Evolutionary conservation across 2,888 invertebrate species (phyloP).

Genomic region (Candidula unifasciata): DNA sequence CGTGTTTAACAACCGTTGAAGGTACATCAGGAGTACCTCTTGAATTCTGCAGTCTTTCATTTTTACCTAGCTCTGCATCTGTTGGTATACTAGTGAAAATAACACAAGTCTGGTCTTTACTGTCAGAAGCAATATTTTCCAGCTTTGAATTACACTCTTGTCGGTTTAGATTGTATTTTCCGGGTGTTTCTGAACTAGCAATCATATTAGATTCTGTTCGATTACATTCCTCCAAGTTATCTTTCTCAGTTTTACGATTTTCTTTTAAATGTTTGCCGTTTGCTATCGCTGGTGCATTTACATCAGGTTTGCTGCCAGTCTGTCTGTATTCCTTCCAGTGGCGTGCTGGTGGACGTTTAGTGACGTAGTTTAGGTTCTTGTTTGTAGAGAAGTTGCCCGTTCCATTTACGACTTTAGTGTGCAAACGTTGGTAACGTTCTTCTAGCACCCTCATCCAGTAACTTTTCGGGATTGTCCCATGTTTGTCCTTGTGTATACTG

Average conservation of each 20-base stretch:
- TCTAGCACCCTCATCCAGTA: slow-evolving; percentile 71
- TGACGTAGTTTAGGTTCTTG: background rate
- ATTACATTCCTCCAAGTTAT: background rate
- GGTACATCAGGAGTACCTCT: no score
- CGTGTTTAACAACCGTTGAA: no score
- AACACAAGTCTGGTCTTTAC: background rate
- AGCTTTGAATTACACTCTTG: background rate
- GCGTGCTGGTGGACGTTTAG: background rate
- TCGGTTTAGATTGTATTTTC: background rate
- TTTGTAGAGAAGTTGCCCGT: slow-evolving; percentile 33
- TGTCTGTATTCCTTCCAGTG: background rate
- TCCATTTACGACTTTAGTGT: slow-evolving; percentile 64
- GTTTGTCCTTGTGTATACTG: background rate
- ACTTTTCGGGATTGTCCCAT: slow-evolving; percentile 49
- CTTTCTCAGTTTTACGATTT: background rate
- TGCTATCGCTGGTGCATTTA: no score
- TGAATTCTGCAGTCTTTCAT: no score
- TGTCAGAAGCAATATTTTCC: background rate
- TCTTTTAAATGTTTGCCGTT: background rate
- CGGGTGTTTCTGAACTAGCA: background rate
- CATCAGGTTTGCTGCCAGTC: background rate
- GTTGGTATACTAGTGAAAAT: background rate
- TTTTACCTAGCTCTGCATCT: no score
- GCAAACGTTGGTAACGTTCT: slow-evolving; percentile 69
- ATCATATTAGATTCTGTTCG: background rate